Percentiles rank a stretch among this genome's conserved stretches.
phyloP scores from a whole-genome alignment of 1,140 invertebrate species.

The Drosophila melanica region DNA sequence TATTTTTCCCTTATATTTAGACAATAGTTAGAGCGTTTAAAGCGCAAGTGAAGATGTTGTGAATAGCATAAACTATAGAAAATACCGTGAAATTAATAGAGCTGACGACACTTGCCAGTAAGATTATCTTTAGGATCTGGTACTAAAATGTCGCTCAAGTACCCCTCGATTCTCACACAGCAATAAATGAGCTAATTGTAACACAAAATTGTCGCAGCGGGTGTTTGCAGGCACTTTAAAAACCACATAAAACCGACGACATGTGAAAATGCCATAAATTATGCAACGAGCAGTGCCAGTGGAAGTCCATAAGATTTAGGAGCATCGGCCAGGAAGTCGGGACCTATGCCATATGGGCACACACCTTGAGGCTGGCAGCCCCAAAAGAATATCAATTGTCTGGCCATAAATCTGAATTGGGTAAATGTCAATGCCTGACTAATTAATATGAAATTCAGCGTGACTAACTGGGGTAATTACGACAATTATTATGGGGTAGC shows the following conservation, averaged over 20 bases:
- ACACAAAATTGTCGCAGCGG: slow-evolving; percentile 68
- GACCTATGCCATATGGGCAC: slow-evolving; percentile 70
- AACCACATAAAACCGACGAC: slow-evolving; percentile 83
- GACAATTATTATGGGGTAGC: slow-evolving; percentile 18
- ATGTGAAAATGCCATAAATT: slow-evolving; percentile 82
- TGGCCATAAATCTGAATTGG: slow-evolving; percentile 64
- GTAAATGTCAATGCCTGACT: slow-evolving; percentile 53
- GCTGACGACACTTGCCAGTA: slow-evolving; percentile 22
- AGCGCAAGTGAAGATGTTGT: slow-evolving; percentile 53
- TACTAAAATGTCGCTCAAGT: slow-evolving; percentile 35
- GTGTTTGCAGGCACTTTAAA: slow-evolving; percentile 66
- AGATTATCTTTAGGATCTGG: slow-evolving; percentile 5
- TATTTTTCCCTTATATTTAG: not conserved
- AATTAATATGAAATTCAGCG: slow-evolving; percentile 76
- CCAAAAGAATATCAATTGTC: slow-evolving; percentile 64
- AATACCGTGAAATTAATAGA: slow-evolving; percentile 48
- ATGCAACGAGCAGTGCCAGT: slow-evolving; percentile 36
- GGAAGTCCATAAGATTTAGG: slow-evolving; percentile 60
- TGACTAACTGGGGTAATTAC: slow-evolving; percentile 71
- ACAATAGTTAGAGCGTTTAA: not conserved
- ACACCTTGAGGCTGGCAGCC: slow-evolving; percentile 53
- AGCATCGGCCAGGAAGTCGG: slow-evolving; percentile 56
- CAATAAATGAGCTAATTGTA: slow-evolving; percentile 65
- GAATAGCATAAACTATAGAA: slow-evolving; percentile 63
- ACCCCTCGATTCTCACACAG: slow-evolving; percentile 17